These are phyloP conservation scores for Proteles cristata DNA, from an alignment of 2,113 vertebrate species.

Conservation along the genomic window DNA sequence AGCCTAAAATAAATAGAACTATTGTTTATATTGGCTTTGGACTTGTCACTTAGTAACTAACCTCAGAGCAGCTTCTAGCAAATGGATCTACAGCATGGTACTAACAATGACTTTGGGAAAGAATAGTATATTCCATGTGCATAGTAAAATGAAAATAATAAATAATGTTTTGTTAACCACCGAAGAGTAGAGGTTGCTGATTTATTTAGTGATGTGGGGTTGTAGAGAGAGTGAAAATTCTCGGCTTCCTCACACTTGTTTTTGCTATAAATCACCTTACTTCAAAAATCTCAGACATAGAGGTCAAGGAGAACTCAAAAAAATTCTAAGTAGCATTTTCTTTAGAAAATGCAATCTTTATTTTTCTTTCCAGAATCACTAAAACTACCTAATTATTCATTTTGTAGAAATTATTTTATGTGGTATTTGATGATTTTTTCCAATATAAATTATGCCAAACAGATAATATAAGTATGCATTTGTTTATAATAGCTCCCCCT, in stretches of 20 bases:
- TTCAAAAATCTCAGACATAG: not conserved
- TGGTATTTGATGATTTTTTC: not conserved
- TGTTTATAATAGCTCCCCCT: not conserved
- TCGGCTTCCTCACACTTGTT: conserved; percentile 30
- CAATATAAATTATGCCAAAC: not conserved
- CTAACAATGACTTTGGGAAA: conserved; percentile 13
- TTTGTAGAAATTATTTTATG: not conserved
- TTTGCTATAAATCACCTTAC: not conserved
- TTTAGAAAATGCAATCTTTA: not conserved
- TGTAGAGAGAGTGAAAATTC: not conserved
- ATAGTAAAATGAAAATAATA: conserved; percentile 18
- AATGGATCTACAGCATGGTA: not conserved
- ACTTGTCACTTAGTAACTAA: not conserved
- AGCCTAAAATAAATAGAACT: not conserved
- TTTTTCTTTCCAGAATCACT: not conserved
- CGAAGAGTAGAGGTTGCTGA: conserved; percentile 30
- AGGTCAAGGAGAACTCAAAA: not conserved
- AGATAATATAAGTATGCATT: not conserved
- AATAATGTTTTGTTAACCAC: not conserved
- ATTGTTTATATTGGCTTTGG: not conserved
- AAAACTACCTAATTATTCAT: conserved; percentile 9
- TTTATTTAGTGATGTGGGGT: conserved; percentile 44
- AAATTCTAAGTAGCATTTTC: not conserved
- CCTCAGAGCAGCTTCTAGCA: not conserved
- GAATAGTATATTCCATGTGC: not conserved